Base-by-base conservation (phyloP, 2,113 vertebrate genomes). In the Mus musculus region DNA sequence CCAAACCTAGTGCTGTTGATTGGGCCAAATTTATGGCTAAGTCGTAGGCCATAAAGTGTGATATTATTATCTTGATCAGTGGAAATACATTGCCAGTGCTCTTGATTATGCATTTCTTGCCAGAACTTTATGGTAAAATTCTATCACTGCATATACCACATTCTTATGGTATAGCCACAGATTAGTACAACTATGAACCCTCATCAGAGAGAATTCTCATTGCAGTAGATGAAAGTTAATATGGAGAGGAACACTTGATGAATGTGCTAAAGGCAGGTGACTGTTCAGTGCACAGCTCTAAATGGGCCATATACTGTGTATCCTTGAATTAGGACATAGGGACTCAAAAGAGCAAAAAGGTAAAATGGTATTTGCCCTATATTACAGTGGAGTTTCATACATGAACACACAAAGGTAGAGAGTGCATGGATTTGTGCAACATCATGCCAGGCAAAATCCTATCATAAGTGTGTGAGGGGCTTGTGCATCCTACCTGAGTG, bases 381-480 rank as follows among this genome's bases (percentile, higher is more conserved):
- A 24, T 24, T 20, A n/a, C 52, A 59, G 2, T 56, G 2, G 2
- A 13, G 30, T 59, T 82, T n/a, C 33, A 59, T 59, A 82, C 19
- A 26, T 59, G 20, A 59, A 39, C 33, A 39, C 20, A 39, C 80
- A 39, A n/a, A 82, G 36, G 5, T 13, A 2, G 1, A 81, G 52
- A 56, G 10, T n/a, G 9, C 10, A n/a, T 36, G 77, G 4, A 0
- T 3, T 20, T 54, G 30, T 14, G 11, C 3, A 20, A 5, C 54
- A 36, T 20, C 9, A 56, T n/a, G 20, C 10, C 20, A 59, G 11
- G 33, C 0, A 59, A 54, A 82, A 24, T 59, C 20, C 19, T 59
- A 13, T 19, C 52, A 22, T n/a, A 54, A 39, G 19, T 82, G 3
- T 59, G 19, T n/a, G 20, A 59, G 36, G 5, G 4, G 5, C 4